Evolutionary conservation across 2,113 vertebrate species (phyloP).

Genomic region (Pungitius pungitius): DNA sequence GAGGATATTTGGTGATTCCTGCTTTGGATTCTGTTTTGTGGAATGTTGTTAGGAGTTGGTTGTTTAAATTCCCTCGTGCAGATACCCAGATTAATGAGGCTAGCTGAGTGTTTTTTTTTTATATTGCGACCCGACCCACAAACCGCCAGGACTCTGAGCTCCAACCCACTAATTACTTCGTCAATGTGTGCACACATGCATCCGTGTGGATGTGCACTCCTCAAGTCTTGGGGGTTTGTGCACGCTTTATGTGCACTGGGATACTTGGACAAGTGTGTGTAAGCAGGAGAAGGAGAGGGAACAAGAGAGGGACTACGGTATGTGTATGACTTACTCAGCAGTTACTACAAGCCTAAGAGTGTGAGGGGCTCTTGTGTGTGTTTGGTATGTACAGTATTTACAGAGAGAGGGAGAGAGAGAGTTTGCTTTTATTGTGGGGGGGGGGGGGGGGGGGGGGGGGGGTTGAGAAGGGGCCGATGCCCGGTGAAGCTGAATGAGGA

Average conservation of each 20-base stretch:
- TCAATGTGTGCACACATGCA: conserved; percentile 32
- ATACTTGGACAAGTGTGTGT: conserved; percentile 10
- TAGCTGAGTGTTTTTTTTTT: conserved; percentile 46
- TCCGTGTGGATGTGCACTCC: conserved; percentile 34
- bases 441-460: conserved; percentile 39
- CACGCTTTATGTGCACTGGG: conserved; percentile 9
- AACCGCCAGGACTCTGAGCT: conserved; percentile 60
- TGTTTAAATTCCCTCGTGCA: conserved; percentile 45
- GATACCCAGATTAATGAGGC: conserved; percentile 64
- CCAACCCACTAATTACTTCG: conserved; percentile 62
- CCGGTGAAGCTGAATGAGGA: conserved; percentile 75
- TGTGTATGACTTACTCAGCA: conserved; percentile 61
- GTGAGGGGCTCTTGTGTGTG: conserved; percentile 54
- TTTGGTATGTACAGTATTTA: conserved; percentile 65
- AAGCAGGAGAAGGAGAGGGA: conserved; percentile 29
- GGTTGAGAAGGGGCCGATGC: conserved; percentile 54
- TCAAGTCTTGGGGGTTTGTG: conserved; percentile 5
- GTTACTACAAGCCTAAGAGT: conserved; percentile 45
- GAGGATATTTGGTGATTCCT: conserved; percentile 24
- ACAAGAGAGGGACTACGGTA: conserved; percentile 44
- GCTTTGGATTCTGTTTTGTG: conserved; percentile 28
- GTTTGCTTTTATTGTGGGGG: conserved; percentile 22
- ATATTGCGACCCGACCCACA: conserved; percentile 52
- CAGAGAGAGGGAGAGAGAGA: conserved; percentile 15
- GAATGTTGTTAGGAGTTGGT: conserved; percentile 2